These are phyloP conservation scores for Tamias sibiricus DNA, from an alignment of 2,113 vertebrate genomes.

Conservation along the genomic window DNA sequence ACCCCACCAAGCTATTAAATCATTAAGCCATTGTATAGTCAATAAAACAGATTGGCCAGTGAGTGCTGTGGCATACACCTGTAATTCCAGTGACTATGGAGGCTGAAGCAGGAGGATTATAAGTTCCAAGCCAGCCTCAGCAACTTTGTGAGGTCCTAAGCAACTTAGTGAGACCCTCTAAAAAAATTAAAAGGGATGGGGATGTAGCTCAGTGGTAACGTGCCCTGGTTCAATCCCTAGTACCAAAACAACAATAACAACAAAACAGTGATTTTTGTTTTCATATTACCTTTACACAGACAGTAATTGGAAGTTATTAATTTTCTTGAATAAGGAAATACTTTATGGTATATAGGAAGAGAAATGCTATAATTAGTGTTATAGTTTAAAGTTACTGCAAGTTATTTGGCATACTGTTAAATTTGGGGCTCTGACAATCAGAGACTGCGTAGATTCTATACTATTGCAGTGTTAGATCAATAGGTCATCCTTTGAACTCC, in stretches of 20 bases:
- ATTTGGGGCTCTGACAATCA: constrained; percentile 21
- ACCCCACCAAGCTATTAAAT: neutral
- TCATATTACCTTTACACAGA: constrained; percentile 33
- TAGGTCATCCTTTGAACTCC: neutral
- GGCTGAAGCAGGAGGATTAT: no score
- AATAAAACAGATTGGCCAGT: neutral
- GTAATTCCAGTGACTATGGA: no score
- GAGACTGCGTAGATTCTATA: neutral
- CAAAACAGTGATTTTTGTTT: constrained; percentile 61
- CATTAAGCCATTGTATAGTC: neutral
- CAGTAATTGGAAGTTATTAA: constrained; percentile 6
- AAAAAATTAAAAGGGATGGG: no score
- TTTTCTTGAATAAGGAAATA: constrained; percentile 34
- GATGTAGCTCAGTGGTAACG: no score
- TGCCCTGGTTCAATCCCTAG: no score
- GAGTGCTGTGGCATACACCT: no score
- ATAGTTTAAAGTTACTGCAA: constrained; percentile 19
- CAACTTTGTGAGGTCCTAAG: no score
- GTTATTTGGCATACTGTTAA: neutral
- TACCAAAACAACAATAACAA: no score
- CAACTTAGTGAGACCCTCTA: no score
- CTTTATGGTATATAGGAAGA: neutral
- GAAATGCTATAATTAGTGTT: neutral
- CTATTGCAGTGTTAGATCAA: neutral
- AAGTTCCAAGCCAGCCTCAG: no score